phyloP scores from a whole-genome alignment of 2,797 vertebrate species.

The Anas georgica region DNA sequence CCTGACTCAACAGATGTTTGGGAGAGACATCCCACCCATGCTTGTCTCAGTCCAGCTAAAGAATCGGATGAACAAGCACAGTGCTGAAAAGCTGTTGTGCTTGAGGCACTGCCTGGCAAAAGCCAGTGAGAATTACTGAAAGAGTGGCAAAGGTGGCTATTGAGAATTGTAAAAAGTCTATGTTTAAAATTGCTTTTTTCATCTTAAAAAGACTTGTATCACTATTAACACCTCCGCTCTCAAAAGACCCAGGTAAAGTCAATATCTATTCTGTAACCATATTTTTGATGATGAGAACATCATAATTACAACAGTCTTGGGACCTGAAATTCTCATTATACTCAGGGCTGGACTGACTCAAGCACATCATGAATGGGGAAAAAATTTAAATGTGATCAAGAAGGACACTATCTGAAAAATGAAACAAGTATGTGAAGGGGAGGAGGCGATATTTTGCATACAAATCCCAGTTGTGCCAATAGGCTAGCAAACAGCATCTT shows the following conservation, averaged over 20 bases:
- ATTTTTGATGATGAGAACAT: background rate
- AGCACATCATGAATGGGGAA: background rate
- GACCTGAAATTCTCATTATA: background rate
- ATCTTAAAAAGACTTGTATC: background rate
- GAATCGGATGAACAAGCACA: background rate
- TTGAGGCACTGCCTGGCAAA: background rate
- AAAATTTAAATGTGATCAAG: background rate
- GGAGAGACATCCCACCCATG: background rate
- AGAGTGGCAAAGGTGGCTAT: background rate
- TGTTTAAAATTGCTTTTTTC: background rate
- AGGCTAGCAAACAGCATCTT: background rate
- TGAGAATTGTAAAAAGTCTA: background rate
- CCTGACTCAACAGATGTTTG: rapidly evolving
- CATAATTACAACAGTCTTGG: conserved; percentile 3
- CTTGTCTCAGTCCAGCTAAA: background rate
- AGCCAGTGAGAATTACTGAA: background rate
- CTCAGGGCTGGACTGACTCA: background rate
- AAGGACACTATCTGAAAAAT: background rate
- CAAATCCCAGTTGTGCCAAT: background rate
- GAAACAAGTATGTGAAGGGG: background rate
- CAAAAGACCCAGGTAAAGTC: background rate
- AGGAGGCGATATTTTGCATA: background rate
- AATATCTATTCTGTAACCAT: background rate
- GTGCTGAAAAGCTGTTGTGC: background rate
- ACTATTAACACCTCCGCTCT: background rate